A percentile compares a stretch with the other conserved stretches of the same genome.
Evolutionary conservation across 2,797 vertebrate species (phyloP).

Genomic region (Cryptoblepharus egeriae): DNA sequence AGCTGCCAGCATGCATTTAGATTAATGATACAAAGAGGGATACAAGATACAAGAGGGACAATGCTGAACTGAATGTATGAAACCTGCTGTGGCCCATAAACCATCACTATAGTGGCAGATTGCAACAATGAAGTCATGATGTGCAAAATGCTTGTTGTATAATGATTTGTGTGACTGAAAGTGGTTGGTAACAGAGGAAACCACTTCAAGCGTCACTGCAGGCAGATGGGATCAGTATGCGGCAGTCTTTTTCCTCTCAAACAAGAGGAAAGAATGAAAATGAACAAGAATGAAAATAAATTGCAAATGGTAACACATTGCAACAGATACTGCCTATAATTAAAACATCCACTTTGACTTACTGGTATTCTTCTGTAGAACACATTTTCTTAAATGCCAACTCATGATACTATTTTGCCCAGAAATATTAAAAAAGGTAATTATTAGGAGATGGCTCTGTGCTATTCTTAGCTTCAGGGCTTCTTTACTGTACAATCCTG

Average conservation of each 20-base stretch:
- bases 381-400: background rate
- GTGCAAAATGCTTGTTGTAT: constrained; percentile 42
- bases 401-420: background rate
- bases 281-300: constrained; percentile 9
- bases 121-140: constrained; percentile 19
- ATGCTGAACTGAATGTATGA: constrained; percentile 31
- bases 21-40: too few species aligned
- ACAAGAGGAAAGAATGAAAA: too few species aligned
- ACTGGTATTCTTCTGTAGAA: background rate
- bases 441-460: background rate
- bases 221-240: constrained; percentile 9
- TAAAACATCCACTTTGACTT: background rate
- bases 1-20: constrained; percentile 32
- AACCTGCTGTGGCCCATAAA: constrained; percentile 36
- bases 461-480: background rate
- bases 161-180: constrained; percentile 45
- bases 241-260: background rate
- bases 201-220: constrained; percentile 29
- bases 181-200: constrained; percentile 34
- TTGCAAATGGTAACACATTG: background rate
- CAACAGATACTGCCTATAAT: background rate
- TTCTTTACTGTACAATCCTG: background rate
- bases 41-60: too few species aligned
- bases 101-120: background rate
- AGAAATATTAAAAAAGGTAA: background rate